Evolutionary conservation across 1,140 invertebrate species (phyloP).

Genomic region (Gonatopus flavifemur): DNA sequence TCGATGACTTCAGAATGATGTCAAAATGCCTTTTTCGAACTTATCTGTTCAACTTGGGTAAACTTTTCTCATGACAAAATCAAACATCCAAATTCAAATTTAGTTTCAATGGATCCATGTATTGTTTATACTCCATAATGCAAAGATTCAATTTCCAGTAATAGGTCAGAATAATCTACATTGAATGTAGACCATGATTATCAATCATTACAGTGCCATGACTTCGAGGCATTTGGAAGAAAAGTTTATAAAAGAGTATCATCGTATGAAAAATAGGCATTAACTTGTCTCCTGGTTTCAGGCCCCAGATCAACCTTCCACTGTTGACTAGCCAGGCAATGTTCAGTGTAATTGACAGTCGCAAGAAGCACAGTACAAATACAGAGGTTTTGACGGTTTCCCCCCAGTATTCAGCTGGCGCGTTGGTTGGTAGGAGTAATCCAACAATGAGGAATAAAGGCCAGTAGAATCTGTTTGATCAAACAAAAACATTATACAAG

Average conservation of each 20-base stretch:
- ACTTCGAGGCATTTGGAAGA: constrained; percentile 42
- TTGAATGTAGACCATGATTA: constrained; percentile 29
- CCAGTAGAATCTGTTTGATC: constrained; percentile 67
- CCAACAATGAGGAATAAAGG: constrained; percentile 67
- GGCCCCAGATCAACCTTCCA: constrained; percentile 69
- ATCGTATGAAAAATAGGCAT: constrained; percentile 44
- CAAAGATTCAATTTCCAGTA: too few species aligned
- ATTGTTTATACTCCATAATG: too few species aligned
- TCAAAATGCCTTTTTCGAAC: too few species aligned
- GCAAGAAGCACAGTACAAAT: constrained; percentile 69
- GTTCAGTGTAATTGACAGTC: constrained; percentile 64
- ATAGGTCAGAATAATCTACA: too few species aligned
- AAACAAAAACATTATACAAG: background rate
- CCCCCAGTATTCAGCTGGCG: constrained; percentile 73
- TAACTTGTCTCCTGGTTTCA: constrained; percentile 71
- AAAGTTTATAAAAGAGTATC: constrained; percentile 36
- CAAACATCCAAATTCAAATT: too few species aligned
- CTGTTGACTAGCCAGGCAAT: constrained; percentile 72
- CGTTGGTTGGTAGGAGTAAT: constrained; percentile 71
- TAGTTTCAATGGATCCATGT: too few species aligned
- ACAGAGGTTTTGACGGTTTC: constrained; percentile 64
- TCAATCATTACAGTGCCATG: constrained; percentile 45
- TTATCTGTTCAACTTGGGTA: too few species aligned
- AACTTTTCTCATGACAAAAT: too few species aligned
- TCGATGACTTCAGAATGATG: too few species aligned